Evolutionary conservation across 2,113 vertebrate species (phyloP), one percentile per base, ranked within the genome.

Genomic region (Actenoides lindsayi): DNA sequence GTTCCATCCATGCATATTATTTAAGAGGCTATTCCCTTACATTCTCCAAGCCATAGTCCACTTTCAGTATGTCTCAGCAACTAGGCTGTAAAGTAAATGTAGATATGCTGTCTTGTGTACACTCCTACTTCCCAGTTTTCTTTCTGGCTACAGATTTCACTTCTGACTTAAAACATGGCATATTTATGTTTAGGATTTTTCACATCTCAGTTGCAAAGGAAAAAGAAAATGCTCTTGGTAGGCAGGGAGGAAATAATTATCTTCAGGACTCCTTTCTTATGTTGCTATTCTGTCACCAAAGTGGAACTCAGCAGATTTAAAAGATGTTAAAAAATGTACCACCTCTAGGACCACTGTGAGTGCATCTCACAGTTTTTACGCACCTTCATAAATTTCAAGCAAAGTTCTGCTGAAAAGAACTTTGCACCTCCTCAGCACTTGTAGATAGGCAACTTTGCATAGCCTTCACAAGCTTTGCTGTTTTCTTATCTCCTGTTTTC

Each of bases 101-200:
- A n/a, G 67, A 73, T 1, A 0, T 48, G 3, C 30, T 86, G 13
- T 69, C 50, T 78, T 2, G 3, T 9, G 19, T 64, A 21, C 14
- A 14, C 4, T 71, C 8, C 13, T 70, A 13, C 15, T 6, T 59
- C n/a, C 7, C 14, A 19, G 6, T 68, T 91, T 82, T 82, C 8
- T 9, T 87, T 59, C 37, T 30, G 11, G 20, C 33, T 85, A 15
- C 54, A 84, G 48, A 67, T 74, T 87, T 74, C 35, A 67, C n/a
- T 63, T 31, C 19, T 65, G 6, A 19, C 39, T 75, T 74, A 50
- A 81, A 89, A 74, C 5, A 19, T n/a, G 10, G 3, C 25, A 48
- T 44, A 15, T 73, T 68, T 54, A 2, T 46, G 12, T 69, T 94
- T 71, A 23, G 18, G 16, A 35, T 70, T 95, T 96, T 78, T 81